These are phyloP conservation scores for Emmelina monodactyla DNA, from an alignment of 2,888 invertebrate genomes.

Conservation along the genomic window DNA sequence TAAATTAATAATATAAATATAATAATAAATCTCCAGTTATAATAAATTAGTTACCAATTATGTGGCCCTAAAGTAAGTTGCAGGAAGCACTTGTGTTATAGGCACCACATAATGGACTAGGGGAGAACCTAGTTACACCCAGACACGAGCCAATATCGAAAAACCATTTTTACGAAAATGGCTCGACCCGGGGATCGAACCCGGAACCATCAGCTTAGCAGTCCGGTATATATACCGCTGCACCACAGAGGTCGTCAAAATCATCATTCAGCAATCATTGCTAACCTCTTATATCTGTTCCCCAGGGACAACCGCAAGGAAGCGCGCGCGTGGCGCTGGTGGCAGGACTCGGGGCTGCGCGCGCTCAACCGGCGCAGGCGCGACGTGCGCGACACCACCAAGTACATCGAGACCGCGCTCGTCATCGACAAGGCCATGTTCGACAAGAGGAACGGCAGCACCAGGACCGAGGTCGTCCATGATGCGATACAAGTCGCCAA, in stretches of 20 bases:
- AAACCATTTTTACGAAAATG: too few relatives aligned
- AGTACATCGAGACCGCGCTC: slow-evolving; percentile 95
- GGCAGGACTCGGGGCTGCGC: slow-evolving; percentile 41
- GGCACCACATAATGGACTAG: too few relatives aligned
- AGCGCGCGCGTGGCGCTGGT: slow-evolving; percentile 44
- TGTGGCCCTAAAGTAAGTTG: too few relatives aligned
- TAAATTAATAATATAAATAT: too few relatives aligned
- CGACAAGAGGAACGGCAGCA: slow-evolving; percentile 89
- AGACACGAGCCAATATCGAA: too few relatives aligned
- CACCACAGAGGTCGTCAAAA: neutral
- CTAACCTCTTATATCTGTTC: neutral
- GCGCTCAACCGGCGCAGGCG: slow-evolving; percentile 56
- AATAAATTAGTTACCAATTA: too few relatives aligned
- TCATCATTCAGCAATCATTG: neutral
- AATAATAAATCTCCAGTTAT: too few relatives aligned
- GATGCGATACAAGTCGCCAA: slow-evolving; percentile 97
- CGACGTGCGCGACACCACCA: slow-evolving; percentile 89
- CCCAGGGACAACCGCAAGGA: slow-evolving; percentile 20
- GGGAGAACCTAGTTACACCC: too few relatives aligned
- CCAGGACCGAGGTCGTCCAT: slow-evolving; percentile 86
- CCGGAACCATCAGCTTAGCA: too few relatives aligned
- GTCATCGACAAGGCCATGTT: slow-evolving; percentile 98
- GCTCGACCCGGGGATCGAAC: too few relatives aligned
- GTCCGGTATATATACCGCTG: too few relatives aligned
- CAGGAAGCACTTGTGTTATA: too few relatives aligned